Percentiles rank a stretch among this genome's conserved stretches.
phyloP scores from a whole-genome alignment of 2,797 vertebrate species.

The Clarias platycephalus region DNA sequence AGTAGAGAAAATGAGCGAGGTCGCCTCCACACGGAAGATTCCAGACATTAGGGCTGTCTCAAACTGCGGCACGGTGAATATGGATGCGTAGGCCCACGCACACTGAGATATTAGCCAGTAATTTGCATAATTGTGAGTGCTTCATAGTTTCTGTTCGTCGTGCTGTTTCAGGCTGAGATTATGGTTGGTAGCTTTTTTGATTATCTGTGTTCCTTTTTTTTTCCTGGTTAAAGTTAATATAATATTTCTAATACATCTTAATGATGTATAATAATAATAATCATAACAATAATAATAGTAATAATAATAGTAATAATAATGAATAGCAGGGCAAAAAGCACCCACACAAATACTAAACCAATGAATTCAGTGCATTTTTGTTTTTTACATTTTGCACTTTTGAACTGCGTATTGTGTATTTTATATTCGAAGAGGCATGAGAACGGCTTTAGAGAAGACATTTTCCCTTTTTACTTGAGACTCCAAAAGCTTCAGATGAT shows the following conservation, averaged over 20 bases:
- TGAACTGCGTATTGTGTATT: background rate
- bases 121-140: constrained; percentile 34
- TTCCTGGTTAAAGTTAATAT: background rate
- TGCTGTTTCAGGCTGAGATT: constrained; percentile 2
- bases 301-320: background rate
- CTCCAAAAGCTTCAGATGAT: background rate
- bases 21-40: constrained; percentile 4
- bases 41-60: constrained; percentile 16
- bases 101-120: constrained; percentile 8
- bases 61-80: background rate
- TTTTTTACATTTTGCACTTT: background rate
- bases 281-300: background rate
- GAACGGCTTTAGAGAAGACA: background rate
- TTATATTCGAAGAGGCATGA: too few relatives aligned
- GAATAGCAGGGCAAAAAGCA: background rate
- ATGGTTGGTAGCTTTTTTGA: background rate
- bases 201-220: background rate
- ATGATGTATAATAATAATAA: background rate
- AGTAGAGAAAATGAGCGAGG: constrained; percentile 13
- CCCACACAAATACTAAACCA: background rate
- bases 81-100: constrained; percentile 4
- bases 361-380: background rate
- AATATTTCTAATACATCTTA: background rate
- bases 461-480: background rate
- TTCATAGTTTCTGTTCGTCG: constrained; percentile 23